phyloP scores from a whole-genome alignment of 1,140 invertebrate species.

The Nebria ingens region DNA sequence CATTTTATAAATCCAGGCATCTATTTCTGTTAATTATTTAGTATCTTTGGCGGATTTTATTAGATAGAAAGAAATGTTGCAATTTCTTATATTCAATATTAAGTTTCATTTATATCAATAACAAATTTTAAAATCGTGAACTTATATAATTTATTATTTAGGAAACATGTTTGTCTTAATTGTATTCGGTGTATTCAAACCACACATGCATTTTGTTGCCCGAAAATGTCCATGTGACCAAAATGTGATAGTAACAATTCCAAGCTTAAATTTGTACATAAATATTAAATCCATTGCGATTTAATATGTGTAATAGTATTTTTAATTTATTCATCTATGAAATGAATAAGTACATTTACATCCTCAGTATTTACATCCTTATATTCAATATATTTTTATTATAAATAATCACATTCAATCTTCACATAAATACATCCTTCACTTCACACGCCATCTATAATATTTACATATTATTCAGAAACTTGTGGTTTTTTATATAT shows the following conservation, averaged over 20 bases:
- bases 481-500: not conserved
- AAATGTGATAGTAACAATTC: not conserved
- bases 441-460: not conserved
- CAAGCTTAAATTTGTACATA: conserved; percentile 1
- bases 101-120: too few species aligned
- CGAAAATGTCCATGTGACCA: not conserved
- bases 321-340: not conserved
- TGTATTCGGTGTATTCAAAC: too few species aligned
- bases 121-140: too few species aligned
- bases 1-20: too few species aligned
- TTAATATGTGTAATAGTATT: too few species aligned
- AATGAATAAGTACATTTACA: not conserved
- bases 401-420: not conserved
- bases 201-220: not conserved
- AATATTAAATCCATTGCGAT: too few species aligned
- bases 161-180: too few species aligned
- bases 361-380: not conserved
- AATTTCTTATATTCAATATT: too few species aligned
- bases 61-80: too few species aligned
- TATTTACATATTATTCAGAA: not conserved
- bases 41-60: too few species aligned
- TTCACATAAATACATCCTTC: not conserved
- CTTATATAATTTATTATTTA: too few species aligned
- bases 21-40: too few species aligned
- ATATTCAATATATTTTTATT: not conserved